Base-by-base conservation (phyloP, 2,797 vertebrate species). In the Sebastes cheni region DNA sequence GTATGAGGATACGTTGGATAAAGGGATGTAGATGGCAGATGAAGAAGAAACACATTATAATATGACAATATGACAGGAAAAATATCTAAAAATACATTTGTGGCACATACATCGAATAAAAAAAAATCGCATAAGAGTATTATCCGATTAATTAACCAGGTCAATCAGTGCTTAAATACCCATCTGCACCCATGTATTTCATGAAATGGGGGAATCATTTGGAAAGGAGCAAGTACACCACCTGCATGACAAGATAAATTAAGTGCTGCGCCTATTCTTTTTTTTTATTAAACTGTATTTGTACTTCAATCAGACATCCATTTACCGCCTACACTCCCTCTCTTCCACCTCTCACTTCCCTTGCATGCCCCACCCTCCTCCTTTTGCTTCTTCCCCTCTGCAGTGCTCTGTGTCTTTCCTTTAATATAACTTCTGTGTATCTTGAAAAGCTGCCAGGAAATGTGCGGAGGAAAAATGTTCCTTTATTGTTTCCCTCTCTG, bases 361-460 rank as follows among this genome's bases (percentile, higher is more conserved):
- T 30, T 32, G 70, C 54, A 42, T 54, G 79, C 87, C 89, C 80
- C 87, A 72, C 87, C 88, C 85, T 80, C 74, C 61, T 75, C 30
- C 39, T 32, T 54, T 72, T 55, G 18, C 62, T 58, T 69, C 60
- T 59, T 22, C 67, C 23, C 75, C 83, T 83, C 93, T 85, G 90
- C 91, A 89, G 88, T 83, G 83, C 75, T 88, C 79, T 81, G 82
- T 89, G 81, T 87, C 81, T 91, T 81, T 82, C 78, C 86, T 86
- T 86, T 89, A 86, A 82, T 81, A 89, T 79, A 93, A 92, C 94
- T 92, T 87, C 85, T 82, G 82, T 89, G 86, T 83, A 80, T 90
- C 77, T 91, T 93, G 89, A 90, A 87, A 91, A 82, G 83, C 88
- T 86, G 81, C 88, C 89, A 92, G 77, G 67, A 90, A 91, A 88